Evolutionary conservation across 2,797 vertebrate genomes (phyloP).

Genomic region (Scarus forsteni): DNA sequence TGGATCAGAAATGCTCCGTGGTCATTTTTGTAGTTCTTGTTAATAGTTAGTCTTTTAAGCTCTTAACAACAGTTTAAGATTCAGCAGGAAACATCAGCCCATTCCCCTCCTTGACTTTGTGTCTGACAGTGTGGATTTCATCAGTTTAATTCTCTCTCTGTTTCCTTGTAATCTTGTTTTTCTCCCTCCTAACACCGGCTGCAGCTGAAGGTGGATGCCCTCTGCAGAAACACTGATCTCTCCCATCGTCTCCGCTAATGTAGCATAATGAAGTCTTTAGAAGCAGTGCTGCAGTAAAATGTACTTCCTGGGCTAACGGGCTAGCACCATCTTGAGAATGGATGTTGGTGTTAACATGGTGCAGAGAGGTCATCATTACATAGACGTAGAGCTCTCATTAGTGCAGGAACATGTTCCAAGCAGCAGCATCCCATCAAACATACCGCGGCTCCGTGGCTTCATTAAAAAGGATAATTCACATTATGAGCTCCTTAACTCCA

Average conservation of each 20-base stretch:
- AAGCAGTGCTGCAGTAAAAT: conserved; percentile 37
- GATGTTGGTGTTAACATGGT: conserved; percentile 52
- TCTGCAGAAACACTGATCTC: conserved; percentile 20
- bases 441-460: conserved; percentile 45
- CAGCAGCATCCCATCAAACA: conserved; percentile 50
- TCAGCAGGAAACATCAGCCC: no score
- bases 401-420: conserved; percentile 41
- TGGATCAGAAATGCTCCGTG: no score
- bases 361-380: conserved; percentile 54
- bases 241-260: conserved; percentile 36
- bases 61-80: no score
- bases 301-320: conserved; percentile 16
- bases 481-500: conserved; percentile 7
- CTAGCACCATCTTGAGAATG: conserved; percentile 45
- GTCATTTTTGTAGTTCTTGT: no score
- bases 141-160: not conserved
- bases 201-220: not conserved
- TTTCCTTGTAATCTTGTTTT: conserved; percentile 1
- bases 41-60: no score
- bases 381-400: conserved; percentile 59
- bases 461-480: conserved; percentile 47
- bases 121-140: not conserved
- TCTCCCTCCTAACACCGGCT: not conserved
- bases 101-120: not conserved
- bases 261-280: conserved; percentile 55